These are phyloP conservation scores for Manis crassicaudata DNA, from an alignment of 2,797 vertebrate species.

Conservation along the genomic window DNA sequence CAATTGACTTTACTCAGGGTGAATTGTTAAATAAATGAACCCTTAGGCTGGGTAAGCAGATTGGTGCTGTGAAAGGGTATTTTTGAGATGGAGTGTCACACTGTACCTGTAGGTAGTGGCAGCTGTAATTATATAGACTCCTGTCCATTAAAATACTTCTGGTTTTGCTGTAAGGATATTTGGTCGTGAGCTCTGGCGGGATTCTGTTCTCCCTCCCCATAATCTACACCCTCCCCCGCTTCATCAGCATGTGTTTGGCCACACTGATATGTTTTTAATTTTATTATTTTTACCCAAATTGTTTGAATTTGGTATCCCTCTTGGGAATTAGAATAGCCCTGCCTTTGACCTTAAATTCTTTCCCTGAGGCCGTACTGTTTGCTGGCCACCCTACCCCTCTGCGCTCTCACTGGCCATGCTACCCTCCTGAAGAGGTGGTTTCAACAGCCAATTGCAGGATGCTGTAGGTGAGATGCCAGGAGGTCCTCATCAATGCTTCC, in stretches of 20 bases:
- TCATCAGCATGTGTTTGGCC: constrained; percentile 21
- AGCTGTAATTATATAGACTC: constrained; percentile 76
- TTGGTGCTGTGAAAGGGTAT: constrained; percentile 60
- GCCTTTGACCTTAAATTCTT: background rate
- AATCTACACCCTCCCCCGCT: background rate
- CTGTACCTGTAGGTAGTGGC: constrained; percentile 77
- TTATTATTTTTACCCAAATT: background rate
- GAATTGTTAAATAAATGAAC: constrained; percentile 80
- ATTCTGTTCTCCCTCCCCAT: background rate
- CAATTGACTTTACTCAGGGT: constrained; percentile 72
- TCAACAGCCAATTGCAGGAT: background rate
- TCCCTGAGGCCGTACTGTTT: background rate
- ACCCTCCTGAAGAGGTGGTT: background rate
- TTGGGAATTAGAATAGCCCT: background rate
- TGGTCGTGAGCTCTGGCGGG: background rate
- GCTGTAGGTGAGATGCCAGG: constrained; percentile 45
- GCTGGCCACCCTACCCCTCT: background rate
- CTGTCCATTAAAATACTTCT: constrained; percentile 73
- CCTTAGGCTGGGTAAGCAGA: constrained; percentile 75
- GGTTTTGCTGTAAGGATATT: background rate
- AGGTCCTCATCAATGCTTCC: constrained; percentile 13
- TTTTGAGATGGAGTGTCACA: constrained; percentile 65
- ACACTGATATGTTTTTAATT: constrained; percentile 31
- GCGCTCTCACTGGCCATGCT: background rate
- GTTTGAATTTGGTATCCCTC: background rate